Evolutionary conservation across 2,888 invertebrate species (phyloP).

Genomic region (Limnephilus rhombicus): DNA sequence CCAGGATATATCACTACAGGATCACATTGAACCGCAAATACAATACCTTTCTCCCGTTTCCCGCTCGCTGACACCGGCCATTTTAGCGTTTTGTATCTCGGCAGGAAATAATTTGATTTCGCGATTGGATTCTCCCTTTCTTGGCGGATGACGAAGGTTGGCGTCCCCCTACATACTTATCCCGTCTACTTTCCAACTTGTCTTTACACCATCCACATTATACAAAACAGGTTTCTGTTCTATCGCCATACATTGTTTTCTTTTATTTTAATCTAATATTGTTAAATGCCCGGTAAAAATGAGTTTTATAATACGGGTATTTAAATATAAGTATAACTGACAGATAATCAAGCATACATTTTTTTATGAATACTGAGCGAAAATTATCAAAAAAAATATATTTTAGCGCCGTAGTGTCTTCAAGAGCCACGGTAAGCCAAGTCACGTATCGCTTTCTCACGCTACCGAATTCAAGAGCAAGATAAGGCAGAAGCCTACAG

Average conservation of each 20-base stretch:
- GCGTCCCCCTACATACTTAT: slow-evolving; percentile 37
- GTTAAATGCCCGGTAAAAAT: background rate
- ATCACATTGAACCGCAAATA: slow-evolving; percentile 63
- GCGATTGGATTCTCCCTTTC: slow-evolving; percentile 65
- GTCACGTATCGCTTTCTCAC: slow-evolving; percentile 61
- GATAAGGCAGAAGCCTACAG: slow-evolving; percentile 48
- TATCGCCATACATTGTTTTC: background rate
- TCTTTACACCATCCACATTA: background rate
- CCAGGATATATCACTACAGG: slow-evolving; percentile 39
- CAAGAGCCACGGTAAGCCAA: slow-evolving; percentile 40
- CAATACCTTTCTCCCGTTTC: slow-evolving; percentile 59
- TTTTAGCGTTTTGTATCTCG: slow-evolving; percentile 57
- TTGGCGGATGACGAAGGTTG: slow-evolving; percentile 62
- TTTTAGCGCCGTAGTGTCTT: background rate
- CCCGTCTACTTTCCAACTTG: background rate
- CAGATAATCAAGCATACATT: background rate
- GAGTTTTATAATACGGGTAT: background rate
- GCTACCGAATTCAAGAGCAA: slow-evolving; percentile 52
- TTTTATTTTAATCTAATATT: no score
- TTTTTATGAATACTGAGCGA: background rate
- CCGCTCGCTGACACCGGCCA: slow-evolving; percentile 56
- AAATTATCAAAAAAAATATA: background rate
- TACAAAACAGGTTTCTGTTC: slow-evolving; percentile 14
- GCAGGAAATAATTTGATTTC: slow-evolving; percentile 65
- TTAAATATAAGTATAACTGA: background rate